Percentiles rank a stretch among this genome's conserved stretches.
phyloP scores from a whole-genome alignment of 2,888 invertebrate genomes.

The Lacanobia oleracea region DNA sequence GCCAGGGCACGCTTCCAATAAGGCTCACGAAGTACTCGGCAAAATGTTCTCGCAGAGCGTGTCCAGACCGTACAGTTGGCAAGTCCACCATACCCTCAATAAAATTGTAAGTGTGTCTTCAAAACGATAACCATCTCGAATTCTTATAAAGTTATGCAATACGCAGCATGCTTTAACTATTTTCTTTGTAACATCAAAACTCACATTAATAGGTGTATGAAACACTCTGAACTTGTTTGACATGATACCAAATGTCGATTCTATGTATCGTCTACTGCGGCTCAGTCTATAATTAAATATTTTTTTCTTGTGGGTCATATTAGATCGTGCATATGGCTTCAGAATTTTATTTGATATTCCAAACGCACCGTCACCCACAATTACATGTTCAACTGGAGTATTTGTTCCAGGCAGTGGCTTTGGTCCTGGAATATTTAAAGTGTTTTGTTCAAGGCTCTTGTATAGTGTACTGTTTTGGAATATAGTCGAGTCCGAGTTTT shows the following conservation, averaged over 20 bases:
- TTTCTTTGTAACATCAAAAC: slow-evolving; percentile 60
- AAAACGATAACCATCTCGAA: slow-evolving; percentile 52
- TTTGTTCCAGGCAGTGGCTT: slow-evolving; percentile 65
- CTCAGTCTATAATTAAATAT: slow-evolving; percentile 39
- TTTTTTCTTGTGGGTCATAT: slow-evolving; percentile 58
- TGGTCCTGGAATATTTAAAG: slow-evolving; percentile 39
- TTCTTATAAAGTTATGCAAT: slow-evolving; percentile 63
- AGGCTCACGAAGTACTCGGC: slow-evolving; percentile 63
- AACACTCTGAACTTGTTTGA: slow-evolving; percentile 67
- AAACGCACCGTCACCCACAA: slow-evolving; percentile 71
- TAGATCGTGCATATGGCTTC: slow-evolving; percentile 60
- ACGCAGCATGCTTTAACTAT: slow-evolving; percentile 61
- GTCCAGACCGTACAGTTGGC: slow-evolving; percentile 43
- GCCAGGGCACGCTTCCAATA: too few species aligned
- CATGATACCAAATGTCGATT: slow-evolving; percentile 60
- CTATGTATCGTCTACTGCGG: slow-evolving; percentile 58
- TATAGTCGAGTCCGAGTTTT: slow-evolving; percentile 60
- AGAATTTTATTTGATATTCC: slow-evolving; percentile 61
- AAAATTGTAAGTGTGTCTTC: slow-evolving; percentile 51
- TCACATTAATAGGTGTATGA: slow-evolving; percentile 61
- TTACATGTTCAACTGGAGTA: slow-evolving; percentile 59
- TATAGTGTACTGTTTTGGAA: slow-evolving; percentile 40
- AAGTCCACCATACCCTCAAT: slow-evolving; percentile 37
- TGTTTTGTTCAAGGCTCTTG: slow-evolving; percentile 50
- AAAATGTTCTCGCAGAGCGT: slow-evolving; percentile 62